Conservation (phyloP, 2,888 invertebrate genomes). For the Dimorphilus gyrociliatus region DNA sequence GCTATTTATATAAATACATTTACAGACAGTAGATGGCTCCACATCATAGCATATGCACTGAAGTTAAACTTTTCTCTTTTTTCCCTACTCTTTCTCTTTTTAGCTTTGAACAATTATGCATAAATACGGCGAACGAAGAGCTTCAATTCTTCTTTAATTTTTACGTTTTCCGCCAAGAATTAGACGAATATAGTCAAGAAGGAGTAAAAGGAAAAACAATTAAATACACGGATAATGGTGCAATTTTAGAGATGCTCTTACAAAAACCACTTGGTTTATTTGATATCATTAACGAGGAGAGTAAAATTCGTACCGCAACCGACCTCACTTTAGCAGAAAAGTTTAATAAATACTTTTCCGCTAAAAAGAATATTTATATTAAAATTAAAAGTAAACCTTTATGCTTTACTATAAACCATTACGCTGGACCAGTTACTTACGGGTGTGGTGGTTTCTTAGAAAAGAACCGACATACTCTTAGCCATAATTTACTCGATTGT, state of each 20-base stretch:
- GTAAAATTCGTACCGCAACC: constrained; percentile 25
- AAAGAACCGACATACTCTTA: constrained; percentile 57
- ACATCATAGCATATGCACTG: too few species aligned
- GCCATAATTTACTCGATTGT: constrained; percentile 18
- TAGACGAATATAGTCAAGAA: constrained; percentile 24
- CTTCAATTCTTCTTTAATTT: constrained; percentile 32
- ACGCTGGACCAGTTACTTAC: constrained; percentile 46
- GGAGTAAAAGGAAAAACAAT: constrained; percentile 21
- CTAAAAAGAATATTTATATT: constrained; percentile 5
- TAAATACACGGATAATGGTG: constrained; percentile 19
- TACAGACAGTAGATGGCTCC: too few species aligned
- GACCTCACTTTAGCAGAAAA: constrained; percentile 27
- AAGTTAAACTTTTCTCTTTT: too few species aligned
- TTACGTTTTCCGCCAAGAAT: constrained; percentile 27
- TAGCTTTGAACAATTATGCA: constrained; percentile 31
- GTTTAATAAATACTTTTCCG: constrained; percentile 11
- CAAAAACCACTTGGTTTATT: constrained; percentile 25
- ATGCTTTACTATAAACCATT: constrained; percentile 12
- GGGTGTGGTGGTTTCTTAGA: constrained; percentile 64
- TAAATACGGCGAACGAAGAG: constrained; percentile 34
- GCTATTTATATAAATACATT: too few species aligned
- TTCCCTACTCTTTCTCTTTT: too few species aligned
- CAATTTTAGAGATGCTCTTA: constrained; percentile 16
- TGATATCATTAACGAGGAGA: constrained; percentile 30
- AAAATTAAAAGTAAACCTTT: constrained; percentile 8